Evolutionary conservation across 2,113 vertebrate genomes (phyloP).

Genomic region (Pelodiscus sinensis): DNA sequence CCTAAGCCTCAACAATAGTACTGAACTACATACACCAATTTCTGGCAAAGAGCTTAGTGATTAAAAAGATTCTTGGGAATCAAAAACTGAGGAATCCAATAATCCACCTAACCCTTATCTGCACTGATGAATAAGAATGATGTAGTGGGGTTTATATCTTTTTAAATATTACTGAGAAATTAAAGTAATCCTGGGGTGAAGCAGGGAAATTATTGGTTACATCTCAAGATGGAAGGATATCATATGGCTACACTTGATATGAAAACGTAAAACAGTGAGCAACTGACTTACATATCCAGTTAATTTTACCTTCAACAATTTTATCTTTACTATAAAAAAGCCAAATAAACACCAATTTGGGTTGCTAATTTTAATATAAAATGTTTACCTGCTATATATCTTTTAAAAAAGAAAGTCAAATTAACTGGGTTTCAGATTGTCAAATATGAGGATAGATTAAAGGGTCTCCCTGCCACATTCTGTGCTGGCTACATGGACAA

Average conservation of each 20-base stretch:
- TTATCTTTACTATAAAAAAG: background rate
- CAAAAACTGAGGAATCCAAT: slow-evolving; percentile 48
- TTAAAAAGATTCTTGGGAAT: slow-evolving; percentile 53
- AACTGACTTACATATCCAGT: background rate
- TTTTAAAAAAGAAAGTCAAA: background rate
- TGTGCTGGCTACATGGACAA: background rate
- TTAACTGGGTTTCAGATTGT: accelerated
- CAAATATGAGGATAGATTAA: background rate
- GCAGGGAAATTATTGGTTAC: slow-evolving; percentile 8
- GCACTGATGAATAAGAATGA: slow-evolving; percentile 10
- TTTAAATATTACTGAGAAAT: slow-evolving; percentile 33
- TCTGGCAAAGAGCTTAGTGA: slow-evolving; percentile 61
- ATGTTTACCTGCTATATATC: background rate
- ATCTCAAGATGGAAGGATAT: background rate
- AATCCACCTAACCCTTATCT: slow-evolving; percentile 44
- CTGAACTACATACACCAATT: slow-evolving; percentile 50
- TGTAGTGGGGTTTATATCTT: slow-evolving; percentile 29
- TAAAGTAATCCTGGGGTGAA: background rate
- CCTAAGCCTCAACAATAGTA: slow-evolving; percentile 54
- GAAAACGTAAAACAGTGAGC: slow-evolving; percentile 10
- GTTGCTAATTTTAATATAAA: background rate
- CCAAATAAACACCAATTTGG: background rate
- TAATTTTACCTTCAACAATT: background rate
- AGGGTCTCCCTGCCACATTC: accelerated
- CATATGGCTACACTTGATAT: background rate